Base-by-base conservation (phyloP, 2,113 vertebrate genomes). In the Tichodroma muraria region DNA sequence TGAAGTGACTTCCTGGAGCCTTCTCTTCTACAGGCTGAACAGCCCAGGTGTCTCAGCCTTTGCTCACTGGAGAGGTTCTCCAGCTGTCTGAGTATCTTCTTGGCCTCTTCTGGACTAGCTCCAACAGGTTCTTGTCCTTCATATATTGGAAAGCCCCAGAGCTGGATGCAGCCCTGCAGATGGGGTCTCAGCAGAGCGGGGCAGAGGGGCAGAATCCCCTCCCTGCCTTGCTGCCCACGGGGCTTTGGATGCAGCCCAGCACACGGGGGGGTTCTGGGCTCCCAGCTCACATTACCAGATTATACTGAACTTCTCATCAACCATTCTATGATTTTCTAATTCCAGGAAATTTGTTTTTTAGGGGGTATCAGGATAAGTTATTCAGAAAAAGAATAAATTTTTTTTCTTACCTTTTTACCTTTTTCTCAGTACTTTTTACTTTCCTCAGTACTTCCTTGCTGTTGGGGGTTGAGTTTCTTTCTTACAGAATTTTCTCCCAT, bases 31-130 rank as follows among this genome's bases (percentile, higher is more conserved):
- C 35, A 50, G 22, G 12, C 17, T 33, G 25, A 56, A 19, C 24
- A 47, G 2, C 5, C 11, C 16, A 22, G 1, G 0, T 17, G 2
- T 18, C 75, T 19, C 38, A 86, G 2, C 10, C 38, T 61, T 23
- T n/a, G n/a, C 35, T 8, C 22, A 6, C 4, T 27, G 19, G 2
- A 86, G 12, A 45, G 18, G 4, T 15, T 3, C 27, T 69, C 27
- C 25, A 50, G 3, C 3, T 7, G 1, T 33, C 31, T 44, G 17
- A 50, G 1, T 2, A 11, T 10, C 37, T 68, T 24, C 4, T 7
- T 11, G 2, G 9, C 11, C 15, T 69, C 13, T 38, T 33, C 38
- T n/a, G 45, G 33, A 0, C 50, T 73, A 0, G 1, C 0, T 84
- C 12, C n/a, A 15, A 5, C 54, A 86, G 9, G 7, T 52, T 0